Base-by-base conservation (phyloP, 2,113 vertebrate species). In the Edolisoma coerulescens region DNA sequence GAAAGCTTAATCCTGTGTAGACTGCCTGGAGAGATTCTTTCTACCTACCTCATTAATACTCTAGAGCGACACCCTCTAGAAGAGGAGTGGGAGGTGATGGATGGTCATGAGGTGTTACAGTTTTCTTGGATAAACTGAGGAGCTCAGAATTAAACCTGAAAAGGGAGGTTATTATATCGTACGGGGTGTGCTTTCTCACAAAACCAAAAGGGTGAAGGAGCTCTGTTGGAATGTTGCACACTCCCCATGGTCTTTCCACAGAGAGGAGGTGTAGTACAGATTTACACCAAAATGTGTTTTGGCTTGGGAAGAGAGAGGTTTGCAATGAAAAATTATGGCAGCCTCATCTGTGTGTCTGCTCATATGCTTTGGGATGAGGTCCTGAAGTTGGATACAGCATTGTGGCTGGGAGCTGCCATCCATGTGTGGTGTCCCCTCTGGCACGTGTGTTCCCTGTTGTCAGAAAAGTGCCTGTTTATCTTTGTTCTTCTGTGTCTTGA, bases 401-500 rank as follows among this genome's bases (percentile, higher is more conserved):
- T 77, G 22, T 30, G 37, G 37, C 30, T 65, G 22, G 39, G 39
- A 82, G 27, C 68, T 87, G 42, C 79, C 1, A 0, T 28, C 42
- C 1, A 0, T 9, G 16, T 26, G 49, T 37, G 20, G 5, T 47
- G 24, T 59, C 11, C 23, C 5, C 44, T n/a, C 54, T 56, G 50
- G 35, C 12, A 7, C 32, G 3, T 0, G 2, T 0, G 0, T 35
- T 84, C 47, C 80, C 45, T 45, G 3, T 19, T n/a, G n/a, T n/a
- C n/a, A n/a, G n/a, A 39, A 39, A 39, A 76, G 42, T 32, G 32
- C n/a, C 30, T 1, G 0, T n/a, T 85, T 67, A 21, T 50, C 32
- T 45, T 78, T 37, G 27, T 42, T 78, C 83, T 91, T 92, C 37
- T 91, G 1, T 30, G 2, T 80, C 85, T 89, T 59, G 16, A 84